phyloP scores from a whole-genome alignment of 2,888 invertebrate genomes.

The Dicyrtoma fusca region DNA sequence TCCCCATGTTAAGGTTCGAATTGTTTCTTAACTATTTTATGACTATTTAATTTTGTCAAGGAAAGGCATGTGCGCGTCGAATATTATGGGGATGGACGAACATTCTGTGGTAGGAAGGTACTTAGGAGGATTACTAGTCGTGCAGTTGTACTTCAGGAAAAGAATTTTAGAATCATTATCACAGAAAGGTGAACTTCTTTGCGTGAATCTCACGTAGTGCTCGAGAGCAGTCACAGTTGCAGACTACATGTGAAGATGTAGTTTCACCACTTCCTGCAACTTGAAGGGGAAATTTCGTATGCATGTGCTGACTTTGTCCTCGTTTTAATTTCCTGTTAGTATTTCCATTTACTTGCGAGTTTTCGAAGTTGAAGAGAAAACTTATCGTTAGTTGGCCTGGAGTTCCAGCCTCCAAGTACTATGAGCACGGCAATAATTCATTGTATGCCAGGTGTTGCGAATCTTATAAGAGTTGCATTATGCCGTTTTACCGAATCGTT shows the following conservation, averaged over 20 bases:
- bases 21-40: too few relatives aligned
- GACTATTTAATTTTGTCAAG: too few relatives aligned
- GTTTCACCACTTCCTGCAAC: neutral
- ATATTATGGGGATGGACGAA: too few relatives aligned
- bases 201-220: neutral
- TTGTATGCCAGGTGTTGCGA: conserved; percentile 22
- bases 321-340: conserved; percentile 18
- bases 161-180: neutral
- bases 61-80: too few relatives aligned
- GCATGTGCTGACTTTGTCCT: conserved; percentile 9
- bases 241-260: neutral
- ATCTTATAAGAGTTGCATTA: conserved; percentile 4
- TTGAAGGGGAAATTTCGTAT: neutral
- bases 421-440: conserved; percentile 17
- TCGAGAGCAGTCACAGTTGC: neutral
- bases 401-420: neutral
- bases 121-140: too few relatives aligned
- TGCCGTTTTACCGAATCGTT: neutral
- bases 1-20: conserved; percentile 44
- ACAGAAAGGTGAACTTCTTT: neutral
- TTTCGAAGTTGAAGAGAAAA: neutral
- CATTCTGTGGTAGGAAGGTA: too few relatives aligned
- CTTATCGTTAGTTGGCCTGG: neutral
- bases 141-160: too few relatives aligned
- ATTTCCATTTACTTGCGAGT: conserved; percentile 13